Evolutionary conservation across 35 echinoderm and acorn worm species (phyloP), one percentile per base, ranked within the genome.

Genomic region (Anneissia japonica): DNA sequence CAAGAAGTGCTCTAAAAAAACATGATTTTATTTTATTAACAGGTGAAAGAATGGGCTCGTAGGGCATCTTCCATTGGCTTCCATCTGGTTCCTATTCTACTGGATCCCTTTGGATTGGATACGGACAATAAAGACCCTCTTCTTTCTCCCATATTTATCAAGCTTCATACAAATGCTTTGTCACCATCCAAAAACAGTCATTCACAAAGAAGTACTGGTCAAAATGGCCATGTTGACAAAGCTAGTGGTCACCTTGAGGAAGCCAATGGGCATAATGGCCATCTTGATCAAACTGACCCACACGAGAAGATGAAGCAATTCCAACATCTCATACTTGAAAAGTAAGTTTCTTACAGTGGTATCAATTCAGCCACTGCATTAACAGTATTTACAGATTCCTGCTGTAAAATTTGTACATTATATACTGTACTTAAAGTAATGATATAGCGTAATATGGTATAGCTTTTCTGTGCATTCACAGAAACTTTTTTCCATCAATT

Each of bases 31-130:
- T 5, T 84, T 83, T 29, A n/a, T 82, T 76, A 38, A 30, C 86
- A 97, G 94, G 55, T 97, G 11, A 81, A 85, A 28, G 90, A 86
- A 29, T 97, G 94, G 94, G 46, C 87, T 0, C 82, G 94, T 23
- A 82, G 88, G 41, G 94, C 91, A 19, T 85, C 77, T 84, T 73
- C 91, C 0, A 85, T 79, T 85, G 94, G 94, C 26, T 93, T 91
- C 39, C 95, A 97, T 74, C 75, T 97, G 0, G 84, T 97, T n/a
- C 95, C 95, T 11, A 77, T 89, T 23, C 85, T 41, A 37, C 80
- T 87, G 30, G 95, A 97, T 84, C 95, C 95, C 7, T 97, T 97
- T 88, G 91, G 88, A 46, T 90, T 86, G 19, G 75, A 85, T 31
- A 75, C 45, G 11, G 91, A 93, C 38, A 90, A 85, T 34, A 51